phyloP scores from a whole-genome alignment of 2,797 vertebrate genomes.

The Cirrhinus molitorella region DNA sequence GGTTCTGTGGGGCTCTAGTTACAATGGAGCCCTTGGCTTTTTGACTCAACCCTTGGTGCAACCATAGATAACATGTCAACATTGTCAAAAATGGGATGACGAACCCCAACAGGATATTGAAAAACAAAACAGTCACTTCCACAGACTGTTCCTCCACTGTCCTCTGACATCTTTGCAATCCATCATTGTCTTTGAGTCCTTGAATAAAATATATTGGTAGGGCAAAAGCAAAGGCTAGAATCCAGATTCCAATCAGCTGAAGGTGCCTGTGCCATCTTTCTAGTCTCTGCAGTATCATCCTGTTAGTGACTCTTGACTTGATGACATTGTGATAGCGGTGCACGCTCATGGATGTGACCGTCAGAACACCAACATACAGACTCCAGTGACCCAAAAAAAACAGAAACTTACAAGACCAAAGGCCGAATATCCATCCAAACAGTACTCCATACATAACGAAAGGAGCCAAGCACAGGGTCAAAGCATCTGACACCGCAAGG shows the following conservation, averaged over 20 bases:
- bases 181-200: constrained; percentile 18
- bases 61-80: constrained; percentile 55
- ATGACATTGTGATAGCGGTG: constrained; percentile 47
- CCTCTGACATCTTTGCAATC: constrained; percentile 46
- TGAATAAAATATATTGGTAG: constrained; percentile 27
- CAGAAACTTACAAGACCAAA: constrained; percentile 37
- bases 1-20: not conserved
- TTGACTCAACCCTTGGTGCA: constrained; percentile 48
- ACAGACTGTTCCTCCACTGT: not conserved
- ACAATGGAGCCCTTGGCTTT: not conserved
- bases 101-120: constrained; percentile 59
- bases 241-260: constrained; percentile 53
- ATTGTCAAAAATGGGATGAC: constrained; percentile 58
- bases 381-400: constrained; percentile 47
- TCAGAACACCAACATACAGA: constrained; percentile 58
- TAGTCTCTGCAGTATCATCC: constrained; percentile 38
- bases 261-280: not conserved
- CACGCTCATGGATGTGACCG: constrained; percentile 56
- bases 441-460: constrained; percentile 41
- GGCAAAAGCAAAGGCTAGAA: constrained; percentile 41
- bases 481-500: constrained; percentile 58
- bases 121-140: constrained; percentile 49
- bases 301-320: constrained; percentile 43
- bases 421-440: constrained; percentile 37
- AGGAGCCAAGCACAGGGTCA: constrained; percentile 52